Base-by-base conservation (phyloP, 1,140 invertebrate genomes). In the Trichonephila clavata region DNA sequence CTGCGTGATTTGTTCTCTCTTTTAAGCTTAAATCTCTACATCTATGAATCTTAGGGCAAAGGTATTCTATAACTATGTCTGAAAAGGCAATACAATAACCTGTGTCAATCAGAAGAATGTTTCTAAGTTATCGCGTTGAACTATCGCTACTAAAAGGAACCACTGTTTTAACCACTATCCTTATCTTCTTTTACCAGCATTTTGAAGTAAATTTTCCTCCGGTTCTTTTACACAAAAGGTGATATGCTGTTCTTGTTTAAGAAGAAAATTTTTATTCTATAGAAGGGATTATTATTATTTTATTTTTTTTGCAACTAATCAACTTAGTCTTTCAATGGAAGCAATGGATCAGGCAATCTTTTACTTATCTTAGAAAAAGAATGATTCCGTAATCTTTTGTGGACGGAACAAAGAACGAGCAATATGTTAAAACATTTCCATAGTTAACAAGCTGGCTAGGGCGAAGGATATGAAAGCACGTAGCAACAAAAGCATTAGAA, bases 21-120 rank as follows among this genome's bases (percentile, higher is more conserved):
- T 68, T 68, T 68, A 24, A 68, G n/a, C 65, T 24, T 24, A 68
- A 68, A 68, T 68, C 65, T 68, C 65, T 68, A 68, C 65, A 68
- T 68, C 65, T 68, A 10, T 68, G 21, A 13, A 13, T 50, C 50
- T 50, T 13, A 50, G 50, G 10, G 50, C 7, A n/a, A 65, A 65
- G 63, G 2, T 13, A 24, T 68, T 68, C 24, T 68, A 24, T 68
- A 24, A 68, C n/a, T 14, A 68, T 3, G 24, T 68, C 14, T 68
- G n/a, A 68, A 68, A 68, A 68, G 50, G 65, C 8, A 24, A 68
- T 24, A 14, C 65, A 68, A 68, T 68, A 68, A 24, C 65, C 1
- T 24, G 14, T 14, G 65, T 68, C 65, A 3, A 68, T 68, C 65
- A 24, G 13, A 77, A 39, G 71, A 77, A 77, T 18, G 71, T 10